Conservation (phyloP, 1,140 invertebrate genomes). For the Sarcophaga bullata region DNA sequence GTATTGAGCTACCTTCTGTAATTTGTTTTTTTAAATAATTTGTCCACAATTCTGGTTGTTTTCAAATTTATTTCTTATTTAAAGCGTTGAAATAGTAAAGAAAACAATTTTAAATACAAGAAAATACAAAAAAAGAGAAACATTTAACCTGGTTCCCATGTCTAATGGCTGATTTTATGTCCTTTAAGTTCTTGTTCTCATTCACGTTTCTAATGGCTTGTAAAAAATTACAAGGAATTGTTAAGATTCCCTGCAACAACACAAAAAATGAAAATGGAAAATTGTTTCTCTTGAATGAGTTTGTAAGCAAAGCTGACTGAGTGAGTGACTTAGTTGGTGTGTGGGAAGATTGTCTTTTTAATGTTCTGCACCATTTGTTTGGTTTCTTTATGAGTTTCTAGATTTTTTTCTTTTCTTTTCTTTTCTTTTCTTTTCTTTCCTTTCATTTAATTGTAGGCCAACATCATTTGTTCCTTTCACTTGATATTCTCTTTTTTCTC, state of each 20-base stretch:
- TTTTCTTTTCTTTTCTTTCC: neutral
- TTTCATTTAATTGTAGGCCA: neutral
- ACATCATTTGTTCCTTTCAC: conserved; percentile 18
- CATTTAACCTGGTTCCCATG: no score
- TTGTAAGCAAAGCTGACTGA: neutral
- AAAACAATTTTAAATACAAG: no score
- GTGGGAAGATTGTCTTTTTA: neutral
- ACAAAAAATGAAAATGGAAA: neutral
- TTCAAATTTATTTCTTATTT: no score
- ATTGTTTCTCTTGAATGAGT: neutral
- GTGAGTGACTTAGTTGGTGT: no score
- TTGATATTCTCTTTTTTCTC: neutral
- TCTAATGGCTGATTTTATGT: no score
- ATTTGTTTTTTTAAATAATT: no score
- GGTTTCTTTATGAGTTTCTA: neutral
- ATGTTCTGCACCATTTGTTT: neutral
- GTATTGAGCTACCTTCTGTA: no score
- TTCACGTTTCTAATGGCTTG: neutral
- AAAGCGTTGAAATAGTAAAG: no score
- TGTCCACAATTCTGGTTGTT: no score
- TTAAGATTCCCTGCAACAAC: no score
- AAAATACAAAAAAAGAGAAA: no score
- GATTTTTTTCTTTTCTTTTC: neutral
- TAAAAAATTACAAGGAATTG: neutral
- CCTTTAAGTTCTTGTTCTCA: neutral